These are phyloP conservation scores for Hucho hucho DNA, from an alignment of 2,113 vertebrate species.

Conservation along the genomic window DNA sequence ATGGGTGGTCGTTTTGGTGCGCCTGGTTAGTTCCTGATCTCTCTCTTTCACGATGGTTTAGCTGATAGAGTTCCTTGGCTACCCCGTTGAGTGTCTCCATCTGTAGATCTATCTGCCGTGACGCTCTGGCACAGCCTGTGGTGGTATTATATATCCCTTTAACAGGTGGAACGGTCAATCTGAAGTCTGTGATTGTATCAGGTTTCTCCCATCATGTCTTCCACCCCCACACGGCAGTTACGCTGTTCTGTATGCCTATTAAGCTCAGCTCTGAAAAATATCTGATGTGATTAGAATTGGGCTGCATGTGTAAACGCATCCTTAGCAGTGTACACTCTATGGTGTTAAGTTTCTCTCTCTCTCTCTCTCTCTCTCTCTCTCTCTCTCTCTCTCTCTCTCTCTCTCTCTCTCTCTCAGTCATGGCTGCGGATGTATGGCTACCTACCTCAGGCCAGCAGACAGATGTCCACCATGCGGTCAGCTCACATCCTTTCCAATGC, in stretches of 20 bases:
- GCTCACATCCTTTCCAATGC: constrained; percentile 86
- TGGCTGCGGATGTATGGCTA: constrained; percentile 95
- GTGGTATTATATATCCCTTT: constrained; percentile 60
- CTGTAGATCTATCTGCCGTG: constrained; percentile 35
- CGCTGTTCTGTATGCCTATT: no score
- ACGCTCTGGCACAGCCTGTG: constrained; percentile 11
- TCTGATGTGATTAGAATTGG: no score
- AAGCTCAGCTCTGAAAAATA: no score
- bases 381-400: background rate
- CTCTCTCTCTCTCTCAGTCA: constrained; percentile 67
- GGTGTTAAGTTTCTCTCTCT: background rate
- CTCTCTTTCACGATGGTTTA: background rate
- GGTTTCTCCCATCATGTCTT: constrained; percentile 44
- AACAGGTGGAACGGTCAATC: constrained; percentile 68
- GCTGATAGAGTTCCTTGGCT: background rate
- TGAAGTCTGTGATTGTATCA: constrained; percentile 57
- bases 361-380: background rate
- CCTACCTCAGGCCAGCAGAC: constrained; percentile 87
- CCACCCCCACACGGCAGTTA: background rate
- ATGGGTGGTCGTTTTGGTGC: background rate
- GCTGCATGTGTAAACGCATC: background rate
- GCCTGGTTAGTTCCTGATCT: background rate
- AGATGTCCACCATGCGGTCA: constrained; percentile 94
- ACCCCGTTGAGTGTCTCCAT: constrained; percentile 28
- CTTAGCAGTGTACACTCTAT: background rate